Percentiles rank a stretch among this genome's conserved stretches.
phyloP scores from a whole-genome alignment of 2,888 invertebrate genomes.

The Dryomyza anilis region DNA sequence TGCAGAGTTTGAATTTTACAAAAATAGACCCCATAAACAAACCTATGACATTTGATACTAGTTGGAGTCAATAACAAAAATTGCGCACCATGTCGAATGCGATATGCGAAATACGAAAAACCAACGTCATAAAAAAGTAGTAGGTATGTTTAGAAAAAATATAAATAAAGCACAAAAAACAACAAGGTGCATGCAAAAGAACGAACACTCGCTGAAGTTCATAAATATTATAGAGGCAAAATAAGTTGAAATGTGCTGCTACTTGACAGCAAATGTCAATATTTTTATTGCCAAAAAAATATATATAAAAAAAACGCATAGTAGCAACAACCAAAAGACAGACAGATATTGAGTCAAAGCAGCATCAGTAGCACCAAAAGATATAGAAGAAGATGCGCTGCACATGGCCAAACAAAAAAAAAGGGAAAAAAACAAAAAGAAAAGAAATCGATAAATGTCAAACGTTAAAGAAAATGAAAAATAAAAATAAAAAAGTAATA shows the following conservation, averaged over 20 bases:
- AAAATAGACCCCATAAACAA: too few relatives aligned
- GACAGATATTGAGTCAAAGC: not conserved
- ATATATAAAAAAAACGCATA: not conserved
- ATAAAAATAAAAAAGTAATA: not conserved
- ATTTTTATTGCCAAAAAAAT: constrained; percentile 14
- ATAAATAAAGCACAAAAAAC: too few relatives aligned
- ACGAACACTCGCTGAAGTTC: constrained; percentile 11
- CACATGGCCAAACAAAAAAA: not conserved
- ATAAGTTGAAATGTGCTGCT: constrained; percentile 9
- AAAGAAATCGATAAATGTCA: not conserved
- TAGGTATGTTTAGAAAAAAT: too few relatives aligned
- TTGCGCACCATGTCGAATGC: too few relatives aligned
- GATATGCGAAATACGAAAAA: too few relatives aligned
- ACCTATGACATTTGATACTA: too few relatives aligned
- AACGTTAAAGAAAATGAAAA: not conserved
- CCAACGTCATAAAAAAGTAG: too few relatives aligned
- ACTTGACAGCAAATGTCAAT: constrained; percentile 21
- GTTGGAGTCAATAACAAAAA: too few relatives aligned
- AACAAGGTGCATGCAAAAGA: not conserved
- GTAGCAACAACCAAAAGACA: not conserved
- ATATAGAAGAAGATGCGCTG: constrained; percentile 1
- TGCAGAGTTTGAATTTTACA: too few relatives aligned
- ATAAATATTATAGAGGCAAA: constrained; percentile 25
- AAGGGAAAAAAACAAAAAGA: not conserved
- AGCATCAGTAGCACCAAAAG: not conserved